Evolutionary conservation across 2,797 vertebrate genomes (phyloP).

Genomic region (Pterois miles): DNA sequence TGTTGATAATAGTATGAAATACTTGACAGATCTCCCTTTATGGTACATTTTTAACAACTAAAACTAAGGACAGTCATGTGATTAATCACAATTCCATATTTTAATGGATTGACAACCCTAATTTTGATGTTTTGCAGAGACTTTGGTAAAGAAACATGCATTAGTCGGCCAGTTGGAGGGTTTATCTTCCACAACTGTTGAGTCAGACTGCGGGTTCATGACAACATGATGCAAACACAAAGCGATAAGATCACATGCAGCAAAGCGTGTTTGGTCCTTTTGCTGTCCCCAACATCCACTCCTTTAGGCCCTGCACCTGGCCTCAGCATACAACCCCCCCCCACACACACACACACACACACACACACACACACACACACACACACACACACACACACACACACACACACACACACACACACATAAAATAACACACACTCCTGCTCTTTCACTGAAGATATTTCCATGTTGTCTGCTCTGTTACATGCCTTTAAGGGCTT

Average conservation of each 20-base stretch:
- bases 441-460: constrained; percentile 19
- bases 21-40: no score
- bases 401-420: constrained; percentile 3
- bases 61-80: no score
- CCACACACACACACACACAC: background rate
- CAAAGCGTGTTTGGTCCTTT: background rate
- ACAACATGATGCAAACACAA: constrained; percentile 4
- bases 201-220: background rate
- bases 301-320: constrained; percentile 2
- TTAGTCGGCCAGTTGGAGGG: background rate
- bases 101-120: no score
- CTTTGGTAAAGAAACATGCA: background rate
- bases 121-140: background rate
- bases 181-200: constrained; percentile 10
- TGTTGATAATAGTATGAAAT: no score
- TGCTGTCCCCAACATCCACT: background rate
- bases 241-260: constrained; percentile 2
- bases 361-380: background rate
- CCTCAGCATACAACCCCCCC: background rate
- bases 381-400: background rate
- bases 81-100: no score
- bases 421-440: background rate
- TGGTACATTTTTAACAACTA: no score
- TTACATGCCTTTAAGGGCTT: background rate
- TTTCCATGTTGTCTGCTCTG: background rate